Evolutionary conservation across 2,113 vertebrate species (phyloP), one percentile per base, ranked within the genome.

Genomic region (Silurus meridionalis): DNA sequence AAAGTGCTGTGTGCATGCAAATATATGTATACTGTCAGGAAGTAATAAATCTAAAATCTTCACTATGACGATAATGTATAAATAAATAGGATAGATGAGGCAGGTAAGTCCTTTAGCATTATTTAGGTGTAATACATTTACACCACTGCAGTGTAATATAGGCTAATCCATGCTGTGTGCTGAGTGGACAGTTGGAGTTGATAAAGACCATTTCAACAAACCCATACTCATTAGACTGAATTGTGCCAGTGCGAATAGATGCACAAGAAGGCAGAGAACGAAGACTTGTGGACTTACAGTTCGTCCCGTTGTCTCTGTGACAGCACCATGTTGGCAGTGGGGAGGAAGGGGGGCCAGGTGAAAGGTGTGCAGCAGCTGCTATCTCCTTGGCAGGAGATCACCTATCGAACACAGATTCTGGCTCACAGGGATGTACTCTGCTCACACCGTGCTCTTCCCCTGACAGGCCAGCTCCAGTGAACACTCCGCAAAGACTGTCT

Each of bases 251-350:
- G 46, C 28, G 57, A 58, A 48, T 52, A 8, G 28, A 10, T 37
- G 19, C 23, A 8, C 46, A 23, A 83, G 8, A 82, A 66, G 17
- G 55, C 15, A 28, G 3, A 69, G 75, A 28, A 58, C 14, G 17
- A 4, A 57, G 13, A 55, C 53, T 79, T 25, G 28, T 15, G 19
- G 58, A 96, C 98, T 99, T 95, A 99, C 98, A 99, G 95, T 93
- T 99, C 98, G 92, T 99, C 98, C 96, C 98, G 95, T 98, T 99
- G 98, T 94, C 98, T 97, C 95, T 99, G 98, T 95, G 98, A 99
- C 96, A 99, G 97, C 96, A 99, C 98, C 98, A 99, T 99, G 89
- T 94, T 95, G 95, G 94, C 88, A 88, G 94, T 74, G 88, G 91
- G 89, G 93, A 94, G 91, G 94, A 92, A 93, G 90, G 93, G 92